Evolutionary conservation across 1,140 invertebrate species (phyloP).

Genomic region (Marisa cornuarietis): DNA sequence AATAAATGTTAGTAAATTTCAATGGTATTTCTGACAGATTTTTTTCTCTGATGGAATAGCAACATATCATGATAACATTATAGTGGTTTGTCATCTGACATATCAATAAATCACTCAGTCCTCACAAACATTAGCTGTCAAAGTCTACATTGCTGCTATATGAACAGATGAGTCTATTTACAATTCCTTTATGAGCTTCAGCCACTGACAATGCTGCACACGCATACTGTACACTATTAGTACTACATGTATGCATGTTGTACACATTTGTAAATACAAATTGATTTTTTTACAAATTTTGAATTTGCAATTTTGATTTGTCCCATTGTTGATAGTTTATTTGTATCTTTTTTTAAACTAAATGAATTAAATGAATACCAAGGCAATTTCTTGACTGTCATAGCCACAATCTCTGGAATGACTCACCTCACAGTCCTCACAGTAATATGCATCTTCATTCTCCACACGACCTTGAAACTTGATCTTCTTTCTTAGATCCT

Average conservation of each 20-base stretch:
- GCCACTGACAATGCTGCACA: too few species aligned
- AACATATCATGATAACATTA: too few species aligned
- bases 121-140: not conserved
- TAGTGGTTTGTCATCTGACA: too few species aligned
- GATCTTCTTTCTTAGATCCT: constrained; percentile 84
- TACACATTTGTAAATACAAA: not conserved
- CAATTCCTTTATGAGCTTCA: too few species aligned
- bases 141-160: too few species aligned
- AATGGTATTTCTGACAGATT: not conserved
- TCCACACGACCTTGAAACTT: constrained; percentile 93
- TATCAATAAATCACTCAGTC: too few species aligned
- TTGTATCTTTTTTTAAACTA: not conserved
- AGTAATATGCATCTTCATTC: constrained; percentile 98
- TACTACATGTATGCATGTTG: not conserved
- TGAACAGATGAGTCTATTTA: too few species aligned
- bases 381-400: not conserved
- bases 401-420: not conserved
- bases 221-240: not conserved
- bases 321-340: not conserved
- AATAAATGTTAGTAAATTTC: not conserved
- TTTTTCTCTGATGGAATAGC: too few species aligned
- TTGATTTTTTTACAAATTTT: not conserved
- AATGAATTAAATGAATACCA: not conserved
- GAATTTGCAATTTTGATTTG: too few species aligned
- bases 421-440: constrained; percentile 94